Evolutionary conservation across 2,113 vertebrate species (phyloP), one percentile per base, ranked within the genome.

Genomic region (Cryptotis parvus): DNA sequence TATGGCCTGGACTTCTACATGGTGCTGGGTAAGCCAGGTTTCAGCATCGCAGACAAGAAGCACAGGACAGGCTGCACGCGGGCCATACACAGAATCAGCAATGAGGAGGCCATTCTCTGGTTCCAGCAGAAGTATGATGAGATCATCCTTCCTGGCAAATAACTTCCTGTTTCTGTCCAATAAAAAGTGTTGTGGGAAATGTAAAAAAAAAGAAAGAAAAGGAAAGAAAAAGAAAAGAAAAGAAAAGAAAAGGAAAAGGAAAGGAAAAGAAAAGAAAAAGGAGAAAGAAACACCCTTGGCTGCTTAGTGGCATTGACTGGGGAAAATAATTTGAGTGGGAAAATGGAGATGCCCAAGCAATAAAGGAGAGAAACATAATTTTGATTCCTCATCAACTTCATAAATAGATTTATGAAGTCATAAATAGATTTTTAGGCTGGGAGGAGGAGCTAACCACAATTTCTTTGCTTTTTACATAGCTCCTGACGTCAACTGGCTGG

Each of bases 111-210:
- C 96, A 99, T 99, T 99, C 99, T 99, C 97, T 99, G 99, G 99
- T 99, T 99, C 96, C 99, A 99, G 97, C 99, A 99, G 91, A 99
- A 99, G 99, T 99, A 99, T 43, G 99, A 99, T 96, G 99, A 99
- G 58, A 99, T 99, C 98, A 99, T 99, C 97, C 99, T 99, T 96
- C 99, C 99, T 93, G 99, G 99, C 84, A 99, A 99, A 98, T 99
- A 97, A 99, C 97, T 92, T 97, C 96, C 98, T 97, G 97, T 88
- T 96, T 94, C 85, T 92, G 83, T 94, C 26, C 97, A 97, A 98
- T 98, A 98, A 97, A 97, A n/a, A 89, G 93, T 96, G 95, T 6
- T 93, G 77, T 52, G 33, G 96, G 85, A 68, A 77, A 5, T 96
- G 31, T 84, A n/a, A n/a, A n/a, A n/a, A n/a, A n/a, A n/a, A n/a